These are phyloP conservation scores for Nomia melanderi DNA, from an alignment of 1,140 invertebrate genomes.

Conservation along the genomic window DNA sequence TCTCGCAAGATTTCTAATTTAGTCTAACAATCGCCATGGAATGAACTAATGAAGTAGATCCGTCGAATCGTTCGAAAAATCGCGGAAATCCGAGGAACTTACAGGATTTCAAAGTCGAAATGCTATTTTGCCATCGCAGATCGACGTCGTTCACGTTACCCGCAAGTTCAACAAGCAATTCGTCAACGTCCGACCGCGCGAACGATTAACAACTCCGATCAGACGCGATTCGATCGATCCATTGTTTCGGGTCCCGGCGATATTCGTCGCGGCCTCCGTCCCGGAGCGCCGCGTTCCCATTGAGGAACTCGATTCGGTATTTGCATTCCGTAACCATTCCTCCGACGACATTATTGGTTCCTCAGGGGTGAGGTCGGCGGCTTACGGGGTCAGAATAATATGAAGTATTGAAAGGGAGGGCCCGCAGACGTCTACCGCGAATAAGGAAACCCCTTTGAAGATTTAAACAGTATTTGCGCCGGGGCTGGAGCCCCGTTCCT, in stretches of 20 bases:
- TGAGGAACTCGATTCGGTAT: conserved; percentile 22
- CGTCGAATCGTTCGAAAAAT: no score
- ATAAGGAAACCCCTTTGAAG: conserved; percentile 29
- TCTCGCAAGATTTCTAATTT: no score
- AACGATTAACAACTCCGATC: not conserved
- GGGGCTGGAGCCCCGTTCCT: not conserved
- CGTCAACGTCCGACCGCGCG: not conserved
- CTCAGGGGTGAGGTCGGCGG: not conserved
- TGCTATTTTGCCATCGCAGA: no score
- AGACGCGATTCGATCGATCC: not conserved
- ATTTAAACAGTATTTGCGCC: conserved; percentile 33
- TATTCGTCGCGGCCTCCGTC: not conserved
- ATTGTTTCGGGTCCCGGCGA: conserved; percentile 6
- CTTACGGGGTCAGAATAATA: conserved; percentile 14
- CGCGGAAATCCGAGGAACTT: no score
- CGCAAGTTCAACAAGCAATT: not conserved
- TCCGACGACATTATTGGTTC: conserved; percentile 41
- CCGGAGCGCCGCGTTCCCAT: conserved; percentile 5
- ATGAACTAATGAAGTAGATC: no score
- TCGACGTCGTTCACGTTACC: no score
- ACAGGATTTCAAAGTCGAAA: no score
- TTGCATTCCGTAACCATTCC: conserved; percentile 44
- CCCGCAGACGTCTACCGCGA: not conserved
- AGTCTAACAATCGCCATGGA: no score
- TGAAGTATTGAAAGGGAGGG: conserved; percentile 25